Evolutionary conservation across 2,797 vertebrate species (phyloP), one percentile per base, ranked within the genome.

Genomic region (Thalassophryne amazonica): DNA sequence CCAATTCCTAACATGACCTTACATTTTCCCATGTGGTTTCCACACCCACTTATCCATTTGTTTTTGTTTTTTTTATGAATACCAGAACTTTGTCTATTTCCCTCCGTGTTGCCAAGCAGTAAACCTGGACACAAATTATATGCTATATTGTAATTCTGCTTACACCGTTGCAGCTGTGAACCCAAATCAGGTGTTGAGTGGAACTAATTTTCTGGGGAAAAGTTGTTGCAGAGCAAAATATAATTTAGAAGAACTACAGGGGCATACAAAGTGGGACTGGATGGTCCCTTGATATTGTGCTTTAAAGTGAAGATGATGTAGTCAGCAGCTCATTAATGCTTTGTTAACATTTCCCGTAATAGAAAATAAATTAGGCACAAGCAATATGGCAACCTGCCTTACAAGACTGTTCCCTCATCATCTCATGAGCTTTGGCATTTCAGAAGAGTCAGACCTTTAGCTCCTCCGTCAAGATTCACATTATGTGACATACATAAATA

Each of bases 331-430:
- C 68, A 69, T 83, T 81, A 75, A 76, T 71, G 75, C 75, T 84
- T 81, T 76, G 73, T 79, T 78, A 75, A 80, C 78, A 81, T 74
- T 80, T 81, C 77, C 66, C 52, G 33, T 76, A 80, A 83, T 77
- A 73, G 57, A 61, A 83, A 77, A 80, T 76, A 80, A 83, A 83
- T 80, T 68, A 80, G 69, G 48, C 73, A 50, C 58, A 55, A 66
- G 68, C 76, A 60, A 75, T 69, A 64, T 54, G 71, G 68, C 60
- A 64, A 43, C 31, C 68, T 40, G 23, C 17, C 56, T 58, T 55
- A 34, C 25, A 21, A 56, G 61, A 49, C 54, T 45, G 51, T 65
- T 61, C 73, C 59, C 64, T 76, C 56, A 67, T 65, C 76, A 76
- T 55, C 42, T 78, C 67, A 51, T 55, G 68, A 54, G 71, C 60